phyloP scores from a whole-genome alignment of 2,888 invertebrate genomes.

The Drosophila affinis region DNA sequence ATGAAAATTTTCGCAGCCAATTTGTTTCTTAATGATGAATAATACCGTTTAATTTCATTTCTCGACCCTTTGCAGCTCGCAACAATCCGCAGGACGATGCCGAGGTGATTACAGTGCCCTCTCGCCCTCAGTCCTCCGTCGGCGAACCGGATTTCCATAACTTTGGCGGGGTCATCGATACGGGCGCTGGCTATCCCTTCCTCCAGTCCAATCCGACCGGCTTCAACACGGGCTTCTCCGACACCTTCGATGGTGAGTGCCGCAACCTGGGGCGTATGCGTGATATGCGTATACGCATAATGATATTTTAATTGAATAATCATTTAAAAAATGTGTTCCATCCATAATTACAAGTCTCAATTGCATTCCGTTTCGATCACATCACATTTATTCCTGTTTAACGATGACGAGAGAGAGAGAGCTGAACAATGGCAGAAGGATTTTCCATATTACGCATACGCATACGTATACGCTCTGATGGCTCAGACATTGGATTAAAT shows the following conservation, averaged over 20 bases:
- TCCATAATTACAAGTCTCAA: slow-evolving; percentile 47
- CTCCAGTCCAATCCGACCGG: slow-evolving; percentile 76
- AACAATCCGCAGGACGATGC: slow-evolving; percentile 79
- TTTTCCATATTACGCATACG: slow-evolving; percentile 21
- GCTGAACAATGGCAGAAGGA: not conserved
- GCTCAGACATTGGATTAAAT: slow-evolving; percentile 14
- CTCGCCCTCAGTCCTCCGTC: slow-evolving; percentile 26
- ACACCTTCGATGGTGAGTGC: slow-evolving; percentile 82
- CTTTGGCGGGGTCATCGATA: slow-evolving; percentile 82
- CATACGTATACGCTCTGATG: slow-evolving; percentile 18
- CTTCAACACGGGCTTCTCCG: slow-evolving; percentile 81
- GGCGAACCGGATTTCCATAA: slow-evolving; percentile 73
- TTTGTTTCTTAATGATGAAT: slow-evolving; percentile 52
- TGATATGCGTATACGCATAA: slow-evolving; percentile 32
- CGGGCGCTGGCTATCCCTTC: slow-evolving; percentile 81
- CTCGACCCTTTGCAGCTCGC: slow-evolving; percentile 65
- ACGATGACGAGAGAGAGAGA: slow-evolving; percentile 15
- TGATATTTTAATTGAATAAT: slow-evolving; percentile 73
- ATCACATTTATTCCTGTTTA: slow-evolving; percentile 23
- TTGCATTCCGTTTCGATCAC: slow-evolving; percentile 26
- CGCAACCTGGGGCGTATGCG: slow-evolving; percentile 10
- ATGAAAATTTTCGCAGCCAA: slow-evolving; percentile 42
- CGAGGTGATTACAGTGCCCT: slow-evolving; percentile 78
- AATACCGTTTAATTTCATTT: slow-evolving; percentile 36
- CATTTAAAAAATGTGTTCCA: slow-evolving; percentile 54